Percentiles rank a stretch among this genome's conserved stretches.
Conservation (phyloP, 2,888 invertebrate genomes). For the Arctia plantaginis region DNA sequence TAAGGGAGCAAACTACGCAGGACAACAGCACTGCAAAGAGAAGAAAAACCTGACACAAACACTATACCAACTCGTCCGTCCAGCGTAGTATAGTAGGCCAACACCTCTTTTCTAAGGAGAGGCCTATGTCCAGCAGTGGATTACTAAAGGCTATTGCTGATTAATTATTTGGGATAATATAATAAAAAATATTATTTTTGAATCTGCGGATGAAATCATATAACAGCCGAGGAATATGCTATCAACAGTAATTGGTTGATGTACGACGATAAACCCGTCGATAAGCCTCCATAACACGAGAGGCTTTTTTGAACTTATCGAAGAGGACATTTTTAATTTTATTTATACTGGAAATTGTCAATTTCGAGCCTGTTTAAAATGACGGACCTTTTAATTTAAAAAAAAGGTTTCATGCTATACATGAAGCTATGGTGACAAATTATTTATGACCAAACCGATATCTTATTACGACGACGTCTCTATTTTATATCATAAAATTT, state of each 20-base stretch:
- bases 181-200: background rate
- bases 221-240: constrained; percentile 41
- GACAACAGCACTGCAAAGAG: no score
- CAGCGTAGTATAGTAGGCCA: no score
- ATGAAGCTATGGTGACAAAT: background rate
- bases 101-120: no score
- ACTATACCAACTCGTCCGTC: no score
- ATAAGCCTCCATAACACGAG: background rate
- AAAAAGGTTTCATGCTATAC: no score
- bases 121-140: no score
- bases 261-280: constrained; percentile 17
- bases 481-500: no score
- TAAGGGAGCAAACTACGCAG: no score
- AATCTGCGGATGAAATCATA: background rate
- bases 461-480: background rate
- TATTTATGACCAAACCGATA: background rate
- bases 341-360: background rate
- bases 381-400: background rate
- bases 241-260: constrained; percentile 57
- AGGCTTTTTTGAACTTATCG: background rate
- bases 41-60: no score
- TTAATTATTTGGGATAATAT: no score
- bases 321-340: background rate
- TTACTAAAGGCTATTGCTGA: no score
- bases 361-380: background rate